A percentile compares a stretch with the other conserved stretches of the same genome.
These are phyloP conservation scores for Gracilinanus agilis DNA, from an alignment of 2,113 vertebrate genomes.

Conservation along the genomic window DNA sequence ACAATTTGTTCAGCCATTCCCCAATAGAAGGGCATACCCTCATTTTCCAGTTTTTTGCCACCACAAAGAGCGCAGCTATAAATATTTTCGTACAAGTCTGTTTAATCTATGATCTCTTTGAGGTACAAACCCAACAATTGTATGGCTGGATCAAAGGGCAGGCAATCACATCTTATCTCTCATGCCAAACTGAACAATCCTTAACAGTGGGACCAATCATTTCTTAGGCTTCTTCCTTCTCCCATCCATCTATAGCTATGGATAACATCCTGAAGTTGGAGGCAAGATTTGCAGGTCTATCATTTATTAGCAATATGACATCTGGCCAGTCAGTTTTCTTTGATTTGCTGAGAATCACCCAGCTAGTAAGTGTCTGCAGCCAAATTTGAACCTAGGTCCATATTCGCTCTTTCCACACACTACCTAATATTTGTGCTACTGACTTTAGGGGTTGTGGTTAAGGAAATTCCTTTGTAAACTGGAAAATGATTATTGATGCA, in stretches of 20 bases:
- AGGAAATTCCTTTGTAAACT: background rate
- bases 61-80: too few species aligned
- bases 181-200: background rate
- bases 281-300: background rate
- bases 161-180: too few species aligned
- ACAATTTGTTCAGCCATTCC: too few species aligned
- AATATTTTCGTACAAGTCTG: too few species aligned
- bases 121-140: too few species aligned
- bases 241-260: background rate
- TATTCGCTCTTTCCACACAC: background rate
- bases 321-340: background rate
- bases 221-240: background rate
- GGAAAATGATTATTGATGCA: background rate
- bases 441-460: background rate
- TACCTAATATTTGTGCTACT: background rate
- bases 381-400: background rate
- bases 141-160: too few species aligned
- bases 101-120: too few species aligned
- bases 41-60: too few species aligned
- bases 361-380: background rate
- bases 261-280: background rate
- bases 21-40: too few species aligned
- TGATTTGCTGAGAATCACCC: background rate
- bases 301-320: background rate
- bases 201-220: background rate